Conservation (phyloP, 2,888 invertebrate species). For the Nemotelus pantherinus region DNA sequence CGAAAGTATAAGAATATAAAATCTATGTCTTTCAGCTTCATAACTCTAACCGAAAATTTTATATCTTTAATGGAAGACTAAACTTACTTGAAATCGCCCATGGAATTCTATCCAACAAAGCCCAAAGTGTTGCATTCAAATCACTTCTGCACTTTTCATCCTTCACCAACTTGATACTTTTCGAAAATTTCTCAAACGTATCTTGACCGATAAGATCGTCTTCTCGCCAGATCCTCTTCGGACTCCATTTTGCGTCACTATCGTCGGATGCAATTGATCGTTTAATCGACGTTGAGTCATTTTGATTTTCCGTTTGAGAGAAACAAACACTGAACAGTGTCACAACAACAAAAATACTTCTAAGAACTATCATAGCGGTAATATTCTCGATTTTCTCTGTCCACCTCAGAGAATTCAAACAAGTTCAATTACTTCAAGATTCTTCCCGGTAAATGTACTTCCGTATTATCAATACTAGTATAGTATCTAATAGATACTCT, state of each 20-base stretch:
- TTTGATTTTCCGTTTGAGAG: neutral
- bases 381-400: neutral
- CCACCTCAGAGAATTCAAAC: neutral
- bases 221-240: neutral
- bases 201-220: constrained; percentile 36
- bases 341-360: constrained; percentile 16
- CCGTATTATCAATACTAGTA: no score
- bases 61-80: neutral
- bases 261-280: neutral
- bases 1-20: no score
- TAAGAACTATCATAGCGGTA: constrained; percentile 25
- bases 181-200: constrained; percentile 54
- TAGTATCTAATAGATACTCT: neutral
- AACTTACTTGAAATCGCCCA: constrained; percentile 60
- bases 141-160: constrained; percentile 55
- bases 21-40: no score
- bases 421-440: constrained; percentile 15
- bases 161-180: constrained; percentile 54
- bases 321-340: neutral
- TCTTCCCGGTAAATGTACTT: no score
- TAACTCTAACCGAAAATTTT: no score
- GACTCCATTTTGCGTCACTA: neutral
- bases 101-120: constrained; percentile 53
- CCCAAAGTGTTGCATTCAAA: constrained; percentile 58
- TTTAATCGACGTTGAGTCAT: constrained; percentile 17